These are phyloP conservation scores for Lucinisca nassula DNA, from an alignment of 2,888 invertebrate species.

Conservation along the genomic window DNA sequence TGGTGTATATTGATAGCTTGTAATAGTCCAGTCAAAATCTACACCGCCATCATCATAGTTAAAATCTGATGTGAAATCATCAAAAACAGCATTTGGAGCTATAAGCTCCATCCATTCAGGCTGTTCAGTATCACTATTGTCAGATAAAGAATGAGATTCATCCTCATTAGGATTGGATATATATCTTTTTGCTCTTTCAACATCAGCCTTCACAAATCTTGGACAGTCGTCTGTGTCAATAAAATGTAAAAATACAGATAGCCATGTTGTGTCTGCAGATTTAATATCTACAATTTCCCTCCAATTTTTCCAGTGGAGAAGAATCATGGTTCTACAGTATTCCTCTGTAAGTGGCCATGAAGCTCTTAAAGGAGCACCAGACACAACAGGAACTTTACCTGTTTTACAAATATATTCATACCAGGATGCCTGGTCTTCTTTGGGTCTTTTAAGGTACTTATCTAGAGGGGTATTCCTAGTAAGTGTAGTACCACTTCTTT, in stretches of 20 bases:
- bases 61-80: constrained; percentile 27
- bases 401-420: constrained; percentile 29
- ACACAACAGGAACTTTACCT: constrained; percentile 34
- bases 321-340: too few species aligned
- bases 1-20: constrained; percentile 30
- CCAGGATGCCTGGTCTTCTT: not conserved
- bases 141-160: not conserved
- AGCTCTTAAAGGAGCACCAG: constrained; percentile 14
- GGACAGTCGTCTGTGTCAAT: constrained; percentile 41
- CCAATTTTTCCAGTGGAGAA: constrained; percentile 70
- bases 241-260: constrained; percentile 40
- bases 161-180: too few species aligned
- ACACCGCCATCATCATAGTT: constrained; percentile 71
- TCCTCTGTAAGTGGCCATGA: constrained; percentile 63
- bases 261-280: constrained; percentile 45
- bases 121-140: not conserved
- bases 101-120: constrained; percentile 32
- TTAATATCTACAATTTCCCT: constrained; percentile 63
- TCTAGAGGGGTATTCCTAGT: constrained; percentile 43
- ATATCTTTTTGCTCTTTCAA: too few species aligned
- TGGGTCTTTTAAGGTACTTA: constrained; percentile 33
- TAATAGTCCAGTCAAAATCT: constrained; percentile 49
- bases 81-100: not conserved
- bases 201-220: too few species aligned
- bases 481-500: constrained; percentile 10